Evolutionary conservation across 2,113 vertebrate species (phyloP).

Genomic region (Butorides virescens): DNA sequence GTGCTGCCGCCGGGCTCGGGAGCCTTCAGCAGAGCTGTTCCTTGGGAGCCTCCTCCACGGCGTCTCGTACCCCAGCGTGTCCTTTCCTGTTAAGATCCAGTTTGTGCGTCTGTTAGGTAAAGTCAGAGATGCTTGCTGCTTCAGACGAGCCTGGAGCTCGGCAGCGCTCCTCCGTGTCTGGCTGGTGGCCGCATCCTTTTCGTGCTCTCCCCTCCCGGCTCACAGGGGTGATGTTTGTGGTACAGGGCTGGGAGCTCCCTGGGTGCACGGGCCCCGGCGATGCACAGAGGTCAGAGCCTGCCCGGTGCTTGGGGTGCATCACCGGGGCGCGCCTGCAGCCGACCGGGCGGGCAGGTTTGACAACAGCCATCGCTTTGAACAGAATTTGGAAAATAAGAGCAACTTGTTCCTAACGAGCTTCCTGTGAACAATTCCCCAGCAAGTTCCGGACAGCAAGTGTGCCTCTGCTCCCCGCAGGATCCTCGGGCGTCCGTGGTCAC

Average conservation of each 20-base stretch:
- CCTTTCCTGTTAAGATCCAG: background rate
- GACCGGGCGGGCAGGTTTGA: background rate
- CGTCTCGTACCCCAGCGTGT: accelerated
- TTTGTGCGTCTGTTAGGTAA: background rate
- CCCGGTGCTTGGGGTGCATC: background rate
- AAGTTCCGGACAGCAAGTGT: accelerated
- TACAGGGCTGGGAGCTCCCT: accelerated
- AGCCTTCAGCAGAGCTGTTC: background rate
- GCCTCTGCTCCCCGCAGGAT: background rate
- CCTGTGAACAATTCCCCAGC: accelerated
- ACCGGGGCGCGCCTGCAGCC: background rate
- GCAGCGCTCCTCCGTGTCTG: background rate
- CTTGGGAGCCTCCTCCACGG: accelerated
- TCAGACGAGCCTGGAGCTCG: background rate
- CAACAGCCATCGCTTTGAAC: background rate
- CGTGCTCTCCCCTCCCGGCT: too few species aligned
- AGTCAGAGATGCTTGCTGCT: background rate
- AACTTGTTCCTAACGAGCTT: accelerated
- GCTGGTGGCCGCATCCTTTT: background rate
- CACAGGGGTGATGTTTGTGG: accelerated
- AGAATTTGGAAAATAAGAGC: background rate
- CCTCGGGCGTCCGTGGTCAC: accelerated
- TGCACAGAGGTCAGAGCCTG: background rate
- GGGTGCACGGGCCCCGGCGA: accelerated
- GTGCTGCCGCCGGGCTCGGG: background rate